Base-by-base conservation (phyloP, 2,113 vertebrate genomes). In the Platycercus adscitus region DNA sequence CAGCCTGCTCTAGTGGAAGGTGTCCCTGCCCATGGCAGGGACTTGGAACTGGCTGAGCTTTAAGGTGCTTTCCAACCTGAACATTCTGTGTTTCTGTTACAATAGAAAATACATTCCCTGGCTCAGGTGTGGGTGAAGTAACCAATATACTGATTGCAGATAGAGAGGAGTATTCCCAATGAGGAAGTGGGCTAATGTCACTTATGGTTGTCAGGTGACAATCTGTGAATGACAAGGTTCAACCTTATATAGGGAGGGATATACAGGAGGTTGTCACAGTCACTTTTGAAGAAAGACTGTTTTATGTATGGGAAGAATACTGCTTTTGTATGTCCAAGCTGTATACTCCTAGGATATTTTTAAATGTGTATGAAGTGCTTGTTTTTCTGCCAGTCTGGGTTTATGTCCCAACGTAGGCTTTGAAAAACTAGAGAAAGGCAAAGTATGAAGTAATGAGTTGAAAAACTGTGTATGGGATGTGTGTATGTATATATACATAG, bases 401-500 rank as follows among this genome's bases (percentile, higher is more conserved):
- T 37, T 60, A 4, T 15, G 13, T 78, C 44, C 15, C n/a, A 47
- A 3, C 1, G 0, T 1, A 28, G 15, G 7, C 66, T 80, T 47
- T 75, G 44, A 16, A 53, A 55, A 75, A 81, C 44, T 24, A 41
- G 50, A 28, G 72, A 20, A 47, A 61, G 24, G 19, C 18, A 21
- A 60, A 56, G 15, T 17, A 43, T 66, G 49, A 65, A 55, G 13
- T 23, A 17, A 41, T 2, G 5, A 55, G 13, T 70, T 70, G 28
- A 28, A 78, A 72, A 81, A 11, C 6, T 31, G 0, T 10, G 3
- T 8, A 3, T n/a, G 6, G 6, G 47, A 2, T 12, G 0, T 61
- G 13, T 23, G 2, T 39, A 7, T 12, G 17, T 8, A 24, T 9
- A 24, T 4, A 11, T 11, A 8, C 4, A 50, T 46, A 10, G 33